These are phyloP conservation scores for Enteromius fasciolatus DNA, from an alignment of 2,797 vertebrate genomes.

Conservation along the genomic window DNA sequence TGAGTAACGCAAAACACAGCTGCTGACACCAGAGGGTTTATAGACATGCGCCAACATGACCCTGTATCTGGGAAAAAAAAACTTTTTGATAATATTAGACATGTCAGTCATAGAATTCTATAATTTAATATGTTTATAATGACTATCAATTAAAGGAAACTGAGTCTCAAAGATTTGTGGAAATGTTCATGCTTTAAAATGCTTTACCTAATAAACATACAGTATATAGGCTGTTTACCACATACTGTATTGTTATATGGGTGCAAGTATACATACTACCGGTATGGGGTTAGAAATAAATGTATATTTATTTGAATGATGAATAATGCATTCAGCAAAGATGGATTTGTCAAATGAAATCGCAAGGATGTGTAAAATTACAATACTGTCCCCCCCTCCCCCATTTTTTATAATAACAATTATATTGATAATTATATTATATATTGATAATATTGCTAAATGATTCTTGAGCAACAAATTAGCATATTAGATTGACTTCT, in stretches of 20 bases:
- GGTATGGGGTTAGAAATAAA: neutral
- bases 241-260: neutral
- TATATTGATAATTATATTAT: too few species aligned
- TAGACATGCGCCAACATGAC: neutral
- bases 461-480: too few species aligned
- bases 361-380: neutral
- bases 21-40: neutral
- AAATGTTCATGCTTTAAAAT: neutral
- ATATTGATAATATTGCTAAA: too few species aligned
- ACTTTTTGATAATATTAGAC: neutral
- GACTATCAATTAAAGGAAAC: too few species aligned
- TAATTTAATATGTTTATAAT: too few species aligned
- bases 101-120: neutral
- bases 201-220: neutral
- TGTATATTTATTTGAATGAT: neutral
- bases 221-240: neutral
- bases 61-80: neutral
- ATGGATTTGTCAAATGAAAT: neutral
- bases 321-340: neutral
- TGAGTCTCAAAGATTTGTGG: neutral
- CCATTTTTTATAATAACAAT: too few species aligned
- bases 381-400: too few species aligned
- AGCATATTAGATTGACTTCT: too few species aligned
- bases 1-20: neutral
- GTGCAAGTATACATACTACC: neutral